These are phyloP conservation scores for Pelmatolapia mariae DNA, from an alignment of 2,113 vertebrate species.

Conservation along the genomic window DNA sequence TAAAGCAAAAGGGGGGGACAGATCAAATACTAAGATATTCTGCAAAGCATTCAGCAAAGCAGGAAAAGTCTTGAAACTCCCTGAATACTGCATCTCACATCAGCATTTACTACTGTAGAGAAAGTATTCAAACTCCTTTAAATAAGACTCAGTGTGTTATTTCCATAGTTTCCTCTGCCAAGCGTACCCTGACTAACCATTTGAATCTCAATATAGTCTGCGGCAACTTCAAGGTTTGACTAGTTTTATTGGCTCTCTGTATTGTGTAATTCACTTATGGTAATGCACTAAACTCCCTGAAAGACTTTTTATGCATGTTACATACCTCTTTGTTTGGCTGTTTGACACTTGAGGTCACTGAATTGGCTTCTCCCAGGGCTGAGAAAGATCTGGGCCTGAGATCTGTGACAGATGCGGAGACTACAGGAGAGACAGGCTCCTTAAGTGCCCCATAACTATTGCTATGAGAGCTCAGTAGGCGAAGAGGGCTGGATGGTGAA, in stretches of 20 bases:
- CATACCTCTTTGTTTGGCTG: constrained; percentile 69
- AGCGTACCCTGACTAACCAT: fast-evolving
- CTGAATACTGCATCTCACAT: not conserved
- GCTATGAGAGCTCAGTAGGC: constrained; percentile 51
- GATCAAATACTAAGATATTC: not conserved
- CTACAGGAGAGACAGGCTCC: constrained; percentile 21
- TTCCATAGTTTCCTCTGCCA: not conserved
- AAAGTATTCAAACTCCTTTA: not conserved
- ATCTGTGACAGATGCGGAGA: constrained; percentile 18
- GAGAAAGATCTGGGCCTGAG: constrained; percentile 59
- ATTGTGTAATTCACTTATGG: not conserved
- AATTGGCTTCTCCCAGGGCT: constrained; percentile 59
- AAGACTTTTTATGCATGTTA: not conserved
- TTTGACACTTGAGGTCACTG: constrained; percentile 62
- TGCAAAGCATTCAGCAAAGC: not conserved
- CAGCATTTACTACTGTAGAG: not conserved
- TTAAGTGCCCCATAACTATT: constrained; percentile 74
- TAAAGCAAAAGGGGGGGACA: not conserved
- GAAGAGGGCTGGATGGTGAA: constrained; percentile 11
- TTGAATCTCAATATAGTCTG: not conserved
- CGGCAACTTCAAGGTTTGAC: not conserved
- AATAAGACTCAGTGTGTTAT: not conserved
- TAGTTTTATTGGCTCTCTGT: not conserved
- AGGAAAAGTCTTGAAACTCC: not conserved
- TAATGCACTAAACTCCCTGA: not conserved